Conservation (phyloP, 1,140 invertebrate species). For the Panonychus citri region DNA sequence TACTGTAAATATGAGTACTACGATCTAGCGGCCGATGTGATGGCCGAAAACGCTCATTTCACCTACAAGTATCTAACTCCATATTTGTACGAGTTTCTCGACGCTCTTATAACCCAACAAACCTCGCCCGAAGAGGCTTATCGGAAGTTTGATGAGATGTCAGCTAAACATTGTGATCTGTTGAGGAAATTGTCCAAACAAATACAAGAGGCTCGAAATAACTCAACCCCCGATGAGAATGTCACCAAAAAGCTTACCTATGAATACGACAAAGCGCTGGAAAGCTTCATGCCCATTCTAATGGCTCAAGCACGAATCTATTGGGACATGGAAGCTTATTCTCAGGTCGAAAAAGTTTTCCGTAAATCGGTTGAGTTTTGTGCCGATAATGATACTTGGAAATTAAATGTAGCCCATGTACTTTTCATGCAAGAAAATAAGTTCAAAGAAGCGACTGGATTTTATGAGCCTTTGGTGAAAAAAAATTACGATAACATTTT, state of each 20-base stretch:
- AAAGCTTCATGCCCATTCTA: conserved; percentile 58
- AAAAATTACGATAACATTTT: conserved; percentile 88
- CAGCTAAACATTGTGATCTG: conserved; percentile 65
- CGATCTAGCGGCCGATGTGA: conserved; percentile 86
- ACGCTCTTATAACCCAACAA: conserved; percentile 89
- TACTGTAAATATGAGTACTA: conserved; percentile 96
- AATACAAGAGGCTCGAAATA: conserved; percentile 56
- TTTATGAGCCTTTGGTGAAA: conserved; percentile 95
- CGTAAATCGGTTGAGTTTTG: conserved; percentile 93
- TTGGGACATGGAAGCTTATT: conserved; percentile 90
- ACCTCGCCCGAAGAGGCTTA: conserved; percentile 92
- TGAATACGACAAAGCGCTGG: conserved; percentile 11
- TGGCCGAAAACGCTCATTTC: conserved; percentile 90
- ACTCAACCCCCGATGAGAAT: conserved; percentile 57
- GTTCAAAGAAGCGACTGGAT: conserved; percentile 89
- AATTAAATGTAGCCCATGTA: conserved; percentile 91
- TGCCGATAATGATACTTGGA: conserved; percentile 88
- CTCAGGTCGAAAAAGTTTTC: conserved; percentile 79
- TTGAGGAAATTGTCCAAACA: conserved; percentile 77
- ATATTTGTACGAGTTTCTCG: conserved; percentile 40
- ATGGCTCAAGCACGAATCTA: conserved; percentile 99
- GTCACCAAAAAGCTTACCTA: conserved; percentile 46
- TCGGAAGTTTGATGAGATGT: conserved; percentile 83
- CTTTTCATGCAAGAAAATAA: conserved; percentile 96
- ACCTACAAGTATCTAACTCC: conserved; percentile 87